phyloP scores from a whole-genome alignment of 2,888 invertebrate species.

The Apantesis nais region DNA sequence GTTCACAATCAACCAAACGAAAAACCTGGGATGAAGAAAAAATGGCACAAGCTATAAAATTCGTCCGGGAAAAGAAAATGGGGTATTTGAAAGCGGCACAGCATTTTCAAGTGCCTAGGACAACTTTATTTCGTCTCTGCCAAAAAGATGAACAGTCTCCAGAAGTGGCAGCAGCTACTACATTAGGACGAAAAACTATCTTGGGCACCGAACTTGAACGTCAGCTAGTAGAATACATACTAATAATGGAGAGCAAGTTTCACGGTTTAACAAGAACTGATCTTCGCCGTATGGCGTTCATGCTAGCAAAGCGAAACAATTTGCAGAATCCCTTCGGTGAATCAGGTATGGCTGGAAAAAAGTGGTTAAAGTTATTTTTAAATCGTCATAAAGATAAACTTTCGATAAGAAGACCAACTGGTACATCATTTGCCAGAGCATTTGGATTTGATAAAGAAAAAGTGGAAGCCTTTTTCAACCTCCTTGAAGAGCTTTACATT shows the following conservation, averaged over 20 bases:
- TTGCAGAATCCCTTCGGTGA: too few relatives aligned
- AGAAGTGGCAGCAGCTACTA: too few relatives aligned
- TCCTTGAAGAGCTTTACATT: not conserved
- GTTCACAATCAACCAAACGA: not conserved
- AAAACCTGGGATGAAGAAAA: not conserved
- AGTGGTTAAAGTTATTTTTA: conserved; percentile 26
- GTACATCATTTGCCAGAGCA: conserved; percentile 4
- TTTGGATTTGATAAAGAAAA: not conserved
- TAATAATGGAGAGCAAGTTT: not conserved
- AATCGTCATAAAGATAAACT: conserved; percentile 1
- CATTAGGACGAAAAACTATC: too few relatives aligned
- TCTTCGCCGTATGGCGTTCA: not conserved
- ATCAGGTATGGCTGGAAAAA: conserved; percentile 23
- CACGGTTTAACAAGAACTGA: conserved; percentile 4
- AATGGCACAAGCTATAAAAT: not conserved
- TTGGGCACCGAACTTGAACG: not conserved
- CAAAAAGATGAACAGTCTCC: not conserved
- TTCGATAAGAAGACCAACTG: not conserved
- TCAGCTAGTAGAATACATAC: not conserved
- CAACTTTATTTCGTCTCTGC: conserved; percentile 3
- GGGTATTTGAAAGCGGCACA: conserved; percentile 18
- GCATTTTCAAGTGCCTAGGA: not conserved
- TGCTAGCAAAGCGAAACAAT: conserved; percentile 13
- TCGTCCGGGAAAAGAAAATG: conserved; percentile 14
- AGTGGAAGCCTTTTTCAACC: conserved; percentile 2